Evolutionary conservation across 2,113 vertebrate species (phyloP).

Genomic region (Noctilio leporinus): DNA sequence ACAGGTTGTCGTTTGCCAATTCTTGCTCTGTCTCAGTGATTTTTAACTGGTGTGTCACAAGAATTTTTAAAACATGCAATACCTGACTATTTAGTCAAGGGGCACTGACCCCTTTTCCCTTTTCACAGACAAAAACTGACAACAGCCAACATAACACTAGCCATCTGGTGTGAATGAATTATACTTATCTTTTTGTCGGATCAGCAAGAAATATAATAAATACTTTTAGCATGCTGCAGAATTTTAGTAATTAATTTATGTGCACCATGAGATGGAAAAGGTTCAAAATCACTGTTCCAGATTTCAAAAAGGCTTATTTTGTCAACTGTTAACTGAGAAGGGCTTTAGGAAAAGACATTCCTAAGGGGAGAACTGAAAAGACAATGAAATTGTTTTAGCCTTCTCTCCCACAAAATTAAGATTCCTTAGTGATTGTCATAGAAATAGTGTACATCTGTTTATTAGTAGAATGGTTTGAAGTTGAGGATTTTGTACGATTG

Average conservation of each 20-base stretch:
- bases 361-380: not conserved
- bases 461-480: not conserved
- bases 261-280: not conserved
- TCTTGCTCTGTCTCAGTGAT: not conserved
- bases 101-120: not conserved
- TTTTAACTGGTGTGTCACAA: not conserved
- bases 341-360: constrained; percentile 18
- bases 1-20: not conserved
- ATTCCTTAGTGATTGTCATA: not conserved
- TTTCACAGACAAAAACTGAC: not conserved
- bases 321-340: not conserved
- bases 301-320: constrained; percentile 8
- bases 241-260: not conserved
- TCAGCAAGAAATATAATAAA: not conserved
- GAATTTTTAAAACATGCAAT: not conserved
- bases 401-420: not conserved
- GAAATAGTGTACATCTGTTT: not conserved
- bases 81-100: not conserved
- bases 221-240: not conserved
- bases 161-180: not conserved
- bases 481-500: not conserved
- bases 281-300: not conserved
- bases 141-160: not conserved
- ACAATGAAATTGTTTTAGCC: not conserved
- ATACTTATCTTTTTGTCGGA: not conserved